Conservation (phyloP, 2,888 invertebrate species). For the Rhaphigaster nebulosa region DNA sequence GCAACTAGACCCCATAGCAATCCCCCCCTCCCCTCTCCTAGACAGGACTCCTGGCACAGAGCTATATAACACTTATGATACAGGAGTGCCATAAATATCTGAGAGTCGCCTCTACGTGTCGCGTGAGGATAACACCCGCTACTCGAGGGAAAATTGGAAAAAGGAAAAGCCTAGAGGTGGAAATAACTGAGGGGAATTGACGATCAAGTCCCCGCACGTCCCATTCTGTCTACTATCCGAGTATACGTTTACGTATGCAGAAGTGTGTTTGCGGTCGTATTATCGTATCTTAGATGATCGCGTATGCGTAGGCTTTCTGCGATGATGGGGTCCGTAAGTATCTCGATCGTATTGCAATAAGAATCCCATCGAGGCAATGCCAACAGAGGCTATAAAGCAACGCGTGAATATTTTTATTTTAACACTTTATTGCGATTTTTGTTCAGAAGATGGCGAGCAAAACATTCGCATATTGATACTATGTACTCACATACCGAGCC, state of each 20-base stretch:
- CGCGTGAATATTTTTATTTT: too few relatives aligned
- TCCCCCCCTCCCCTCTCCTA: background rate
- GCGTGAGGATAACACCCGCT: background rate
- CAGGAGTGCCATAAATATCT: background rate
- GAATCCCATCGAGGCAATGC: too few relatives aligned
- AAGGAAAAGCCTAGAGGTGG: background rate
- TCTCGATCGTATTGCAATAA: too few relatives aligned
- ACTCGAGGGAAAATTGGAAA: background rate
- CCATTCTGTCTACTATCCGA: background rate
- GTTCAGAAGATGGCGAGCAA: too few relatives aligned
- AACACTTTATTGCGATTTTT: too few relatives aligned
- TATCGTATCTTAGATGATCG: background rate
- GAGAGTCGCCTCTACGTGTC: background rate
- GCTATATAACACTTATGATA: constrained; percentile 25
- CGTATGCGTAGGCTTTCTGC: background rate
- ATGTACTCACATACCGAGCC: too few relatives aligned
- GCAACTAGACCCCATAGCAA: background rate
- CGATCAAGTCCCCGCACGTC: background rate
- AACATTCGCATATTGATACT: too few relatives aligned
- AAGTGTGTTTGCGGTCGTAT: background rate
- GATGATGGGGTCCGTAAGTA: too few relatives aligned
- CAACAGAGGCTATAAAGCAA: too few relatives aligned
- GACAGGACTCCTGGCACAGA: background rate
- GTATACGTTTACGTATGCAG: background rate
- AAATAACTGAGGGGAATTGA: background rate